phyloP scores from a whole-genome alignment of 2,113 vertebrate genomes.

The Siphamia tubifer region DNA sequence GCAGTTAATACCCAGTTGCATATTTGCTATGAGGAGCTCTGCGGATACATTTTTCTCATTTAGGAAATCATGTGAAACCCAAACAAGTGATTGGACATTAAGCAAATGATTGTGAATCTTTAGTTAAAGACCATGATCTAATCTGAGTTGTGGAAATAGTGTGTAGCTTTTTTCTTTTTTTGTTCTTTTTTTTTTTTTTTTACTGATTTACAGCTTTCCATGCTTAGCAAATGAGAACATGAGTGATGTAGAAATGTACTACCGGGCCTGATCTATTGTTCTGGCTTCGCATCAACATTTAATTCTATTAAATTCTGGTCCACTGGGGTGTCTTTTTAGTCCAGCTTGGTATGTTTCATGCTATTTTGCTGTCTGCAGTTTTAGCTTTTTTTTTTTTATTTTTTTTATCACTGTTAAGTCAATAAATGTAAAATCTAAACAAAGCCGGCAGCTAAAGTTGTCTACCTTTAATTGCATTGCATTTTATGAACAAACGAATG shows the following conservation, averaged over 20 bases:
- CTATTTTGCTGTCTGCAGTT: slow-evolving; percentile 1
- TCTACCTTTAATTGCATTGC: too few species aligned
- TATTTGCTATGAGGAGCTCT: neutral
- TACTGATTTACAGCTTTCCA: slow-evolving; percentile 4
- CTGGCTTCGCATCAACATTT: neutral
- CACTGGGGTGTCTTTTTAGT: neutral
- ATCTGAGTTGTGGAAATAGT: neutral
- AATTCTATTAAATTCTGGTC: slow-evolving; percentile 15
- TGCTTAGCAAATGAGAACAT: slow-evolving; percentile 9
- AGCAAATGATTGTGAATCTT: slow-evolving; percentile 11
- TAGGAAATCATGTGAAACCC: slow-evolving; percentile 26
- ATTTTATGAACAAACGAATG: too few species aligned
- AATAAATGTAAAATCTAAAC: neutral
- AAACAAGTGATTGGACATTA: slow-evolving; percentile 9
- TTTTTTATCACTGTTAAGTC: neutral
- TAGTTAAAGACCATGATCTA: neutral
- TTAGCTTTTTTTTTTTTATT: neutral
- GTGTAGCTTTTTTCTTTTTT: too few species aligned
- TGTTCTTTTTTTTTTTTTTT: too few species aligned
- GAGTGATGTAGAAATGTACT: neutral
- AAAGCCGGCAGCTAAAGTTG: neutral
- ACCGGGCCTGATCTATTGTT: neutral
- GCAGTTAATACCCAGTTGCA: slow-evolving; percentile 30
- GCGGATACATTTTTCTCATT: slow-evolving; percentile 22
- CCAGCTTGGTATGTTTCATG: neutral